phyloP scores from a whole-genome alignment of 2,888 invertebrate species.

The Thumatha senex region DNA sequence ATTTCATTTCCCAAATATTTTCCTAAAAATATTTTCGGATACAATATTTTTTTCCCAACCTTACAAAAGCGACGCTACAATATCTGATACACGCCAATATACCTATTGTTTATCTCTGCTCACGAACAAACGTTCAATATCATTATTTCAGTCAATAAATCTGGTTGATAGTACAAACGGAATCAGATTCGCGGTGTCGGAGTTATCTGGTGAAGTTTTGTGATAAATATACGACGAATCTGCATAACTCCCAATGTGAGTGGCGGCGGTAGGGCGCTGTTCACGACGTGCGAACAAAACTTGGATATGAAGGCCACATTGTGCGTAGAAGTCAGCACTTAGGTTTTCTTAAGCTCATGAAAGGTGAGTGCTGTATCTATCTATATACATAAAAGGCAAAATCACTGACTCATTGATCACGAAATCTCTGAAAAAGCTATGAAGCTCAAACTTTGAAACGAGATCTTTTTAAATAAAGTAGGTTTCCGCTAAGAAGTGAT shows the following conservation, averaged over 20 bases:
- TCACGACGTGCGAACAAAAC: not conserved
- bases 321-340: not conserved
- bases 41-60: not conserved
- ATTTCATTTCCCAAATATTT: constrained; percentile 4
- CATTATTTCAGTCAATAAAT: constrained; percentile 71
- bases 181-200: constrained; percentile 80
- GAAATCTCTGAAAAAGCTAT: no score
- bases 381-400: no score
- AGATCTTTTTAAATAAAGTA: no score
- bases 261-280: constrained; percentile 53
- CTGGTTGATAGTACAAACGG: constrained; percentile 68
- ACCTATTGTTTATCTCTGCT: constrained; percentile 39
- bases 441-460: no score
- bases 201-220: constrained; percentile 78
- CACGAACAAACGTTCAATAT: constrained; percentile 35
- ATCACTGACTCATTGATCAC: no score
- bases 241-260: constrained; percentile 76
- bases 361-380: no score
- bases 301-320: constrained; percentile 5
- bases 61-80: constrained; percentile 10
- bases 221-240: constrained; percentile 77
- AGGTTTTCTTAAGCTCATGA: no score
- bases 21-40: constrained; percentile 6
- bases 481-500: no score
- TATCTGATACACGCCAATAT: constrained; percentile 41